Base-by-base conservation (phyloP, 2,888 invertebrate genomes). In the Tiphia femorata region DNA sequence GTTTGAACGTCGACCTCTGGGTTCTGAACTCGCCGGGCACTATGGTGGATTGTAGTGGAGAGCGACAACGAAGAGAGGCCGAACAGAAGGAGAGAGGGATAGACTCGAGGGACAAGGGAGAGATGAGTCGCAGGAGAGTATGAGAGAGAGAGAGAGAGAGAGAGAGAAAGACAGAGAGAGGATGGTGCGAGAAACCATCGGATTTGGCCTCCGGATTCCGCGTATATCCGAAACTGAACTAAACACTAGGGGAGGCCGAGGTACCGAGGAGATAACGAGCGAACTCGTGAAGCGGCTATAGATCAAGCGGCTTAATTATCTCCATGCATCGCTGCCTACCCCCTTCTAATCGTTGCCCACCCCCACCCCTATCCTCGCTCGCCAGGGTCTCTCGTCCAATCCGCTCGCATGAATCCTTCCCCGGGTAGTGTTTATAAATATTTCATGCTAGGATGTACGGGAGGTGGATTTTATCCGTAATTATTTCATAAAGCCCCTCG, bases 271-370 rank as follows among this genome's bases (percentile, higher is more conserved):
- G 83, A 83, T 83, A 83, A 83, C 83, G 83, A 83, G 83, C 82
- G 78, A 83, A 83, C 81, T 83, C 82, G 83, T 81, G 81, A 83
- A 83, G 79, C 74, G 81, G 70, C 80, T 77, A 80, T 83, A 83
- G 78, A 82, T 83, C 83, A 83, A 69, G 71, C 73, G 77, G 80
- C 82, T 83, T 83, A 83, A 83, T 83, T 82, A 83, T 83, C 83
- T 80, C 77, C 73, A 78, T 78, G 79, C 81, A 82, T 79, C 79
- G 75, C 73, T 69, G 70, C 70, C 73, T 70, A 72, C 70, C 73
- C 61, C 73, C 70, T 73, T 74, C 69, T 71, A 71, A 71, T 71
- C 72, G 70, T 59, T 44, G 29, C 59, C 64, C 68, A 67, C 70
- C 63, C 67, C 72, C 72, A 72, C 70, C 57, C 48, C 58, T 61